Evolutionary conservation across 1,140 invertebrate species (phyloP), one percentile per base, ranked within the genome.

Genomic region (Habropoda laboriosa): DNA sequence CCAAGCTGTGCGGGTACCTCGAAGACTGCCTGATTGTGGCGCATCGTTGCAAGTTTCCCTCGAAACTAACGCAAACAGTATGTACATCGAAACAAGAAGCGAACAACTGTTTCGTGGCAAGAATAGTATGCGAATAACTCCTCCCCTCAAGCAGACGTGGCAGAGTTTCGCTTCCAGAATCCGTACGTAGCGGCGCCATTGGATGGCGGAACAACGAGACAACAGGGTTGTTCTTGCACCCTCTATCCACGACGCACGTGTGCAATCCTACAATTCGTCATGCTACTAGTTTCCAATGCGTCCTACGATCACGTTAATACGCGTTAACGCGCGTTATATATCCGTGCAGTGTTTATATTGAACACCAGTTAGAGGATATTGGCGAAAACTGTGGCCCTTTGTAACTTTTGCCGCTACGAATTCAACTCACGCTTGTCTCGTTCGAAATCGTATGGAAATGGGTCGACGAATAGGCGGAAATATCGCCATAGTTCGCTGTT

Each of bases 321-420:
- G 40, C 67, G 71, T 82, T 89, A 87, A 86, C 81, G 30, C 30
- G 63, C 71, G 73, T 86, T 86, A 86, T 77, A 86, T 82, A 78
- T 87, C 51, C 68, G 49, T 60, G 40, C 63, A 24, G 45, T 83
- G 77, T 83, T 71, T 70, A 71, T 75, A 85, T 81, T 85, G 86
- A 61, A 75, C 78, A 89, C 71, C 85, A 64, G 75, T 73, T 78
- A 86, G 60, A 70, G 63, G 71, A 55, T 74, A 82, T 76, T 35
- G n/a, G 79, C 49, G 12, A 42, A 21, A 16, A 21, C 49, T n/a
- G n/a, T n/a, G 38, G 18, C 40, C 6, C 13, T 32, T 12, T 51
- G 51, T 35, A 10, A 21, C 57, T 0, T n/a, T 6, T 8, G 24
- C 13, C 27, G 24, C 35, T 30, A 18, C 6, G 24, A 30, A 27